Conservation (phyloP, 1,140 invertebrate genomes). For the Dolichoris vasculosae region DNA sequence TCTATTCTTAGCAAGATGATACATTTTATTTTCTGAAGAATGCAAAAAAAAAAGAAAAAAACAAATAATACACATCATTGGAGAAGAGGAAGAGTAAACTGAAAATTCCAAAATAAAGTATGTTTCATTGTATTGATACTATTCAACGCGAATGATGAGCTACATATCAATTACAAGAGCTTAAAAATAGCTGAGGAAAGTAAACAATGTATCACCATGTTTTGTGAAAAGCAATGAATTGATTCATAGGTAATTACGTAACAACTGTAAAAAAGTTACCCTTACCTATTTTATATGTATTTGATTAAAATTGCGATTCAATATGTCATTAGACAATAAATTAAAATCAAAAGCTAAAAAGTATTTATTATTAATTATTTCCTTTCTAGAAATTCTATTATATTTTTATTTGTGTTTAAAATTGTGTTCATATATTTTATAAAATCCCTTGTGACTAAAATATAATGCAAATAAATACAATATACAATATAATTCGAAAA, state of each 20-base stretch:
- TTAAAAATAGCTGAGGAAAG: neutral
- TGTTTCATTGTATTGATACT: neutral
- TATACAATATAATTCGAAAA: no score
- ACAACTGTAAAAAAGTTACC: neutral
- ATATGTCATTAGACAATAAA: neutral
- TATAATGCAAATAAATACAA: no score
- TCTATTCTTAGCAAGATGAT: no score
- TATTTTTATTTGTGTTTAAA: no score
- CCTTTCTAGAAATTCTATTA: no score
- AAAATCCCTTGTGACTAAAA: no score
- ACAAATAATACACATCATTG: neutral
- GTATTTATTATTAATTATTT: no score
- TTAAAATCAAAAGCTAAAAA: no score
- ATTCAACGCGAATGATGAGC: neutral
- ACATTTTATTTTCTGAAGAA: neutral
- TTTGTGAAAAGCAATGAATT: neutral
- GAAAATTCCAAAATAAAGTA: neutral
- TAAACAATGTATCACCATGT: constrained; percentile 3
- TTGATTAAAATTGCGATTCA: neutral
- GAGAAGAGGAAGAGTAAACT: neutral
- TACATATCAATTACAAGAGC: neutral
- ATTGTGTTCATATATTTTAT: no score
- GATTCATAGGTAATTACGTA: neutral
- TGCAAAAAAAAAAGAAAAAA: neutral
- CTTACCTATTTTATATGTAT: neutral